These are phyloP conservation scores for Danio tinwini DNA, from an alignment of 2,797 vertebrate genomes.

Conservation along the genomic window DNA sequence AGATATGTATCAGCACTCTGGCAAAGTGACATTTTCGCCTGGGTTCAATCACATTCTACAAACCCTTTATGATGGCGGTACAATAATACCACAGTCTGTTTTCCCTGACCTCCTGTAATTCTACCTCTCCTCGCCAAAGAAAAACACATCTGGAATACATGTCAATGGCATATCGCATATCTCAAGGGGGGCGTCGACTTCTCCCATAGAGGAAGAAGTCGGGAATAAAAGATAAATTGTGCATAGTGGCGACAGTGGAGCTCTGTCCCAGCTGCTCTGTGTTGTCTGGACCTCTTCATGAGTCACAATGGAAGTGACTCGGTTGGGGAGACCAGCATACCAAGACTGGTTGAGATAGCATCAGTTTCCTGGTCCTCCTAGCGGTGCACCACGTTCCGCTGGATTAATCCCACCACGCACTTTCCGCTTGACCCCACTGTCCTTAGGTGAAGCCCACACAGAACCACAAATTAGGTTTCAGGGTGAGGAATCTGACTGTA, in stretches of 20 bases:
- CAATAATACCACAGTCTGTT: slow-evolving; percentile 48
- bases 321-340: slow-evolving; percentile 45
- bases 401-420: slow-evolving; percentile 51
- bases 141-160: slow-evolving; percentile 63
- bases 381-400: slow-evolving; percentile 39
- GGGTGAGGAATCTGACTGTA: slow-evolving; percentile 12
- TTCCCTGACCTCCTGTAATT: slow-evolving; percentile 49
- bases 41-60: slow-evolving; percentile 25
- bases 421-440: slow-evolving; percentile 54
- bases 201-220: slow-evolving; percentile 50
- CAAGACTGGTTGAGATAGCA: slow-evolving; percentile 59
- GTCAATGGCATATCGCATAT: slow-evolving; percentile 56
- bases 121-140: slow-evolving; percentile 39
- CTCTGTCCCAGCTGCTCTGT: slow-evolving; percentile 51
- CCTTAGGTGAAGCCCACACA: slow-evolving; percentile 43
- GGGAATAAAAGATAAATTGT: slow-evolving; percentile 58
- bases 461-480: slow-evolving; percentile 40
- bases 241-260: slow-evolving; percentile 45
- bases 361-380: slow-evolving; percentile 57
- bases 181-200: slow-evolving; percentile 50
- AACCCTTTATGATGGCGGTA: slow-evolving; percentile 14
- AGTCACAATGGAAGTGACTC: slow-evolving; percentile 38
- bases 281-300: slow-evolving; percentile 51
- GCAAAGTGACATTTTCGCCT: not conserved
- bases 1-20: slow-evolving; percentile 26